These are phyloP conservation scores for Eupithecia subfuscata DNA, from an alignment of 2,888 invertebrate genomes.

Conservation along the genomic window DNA sequence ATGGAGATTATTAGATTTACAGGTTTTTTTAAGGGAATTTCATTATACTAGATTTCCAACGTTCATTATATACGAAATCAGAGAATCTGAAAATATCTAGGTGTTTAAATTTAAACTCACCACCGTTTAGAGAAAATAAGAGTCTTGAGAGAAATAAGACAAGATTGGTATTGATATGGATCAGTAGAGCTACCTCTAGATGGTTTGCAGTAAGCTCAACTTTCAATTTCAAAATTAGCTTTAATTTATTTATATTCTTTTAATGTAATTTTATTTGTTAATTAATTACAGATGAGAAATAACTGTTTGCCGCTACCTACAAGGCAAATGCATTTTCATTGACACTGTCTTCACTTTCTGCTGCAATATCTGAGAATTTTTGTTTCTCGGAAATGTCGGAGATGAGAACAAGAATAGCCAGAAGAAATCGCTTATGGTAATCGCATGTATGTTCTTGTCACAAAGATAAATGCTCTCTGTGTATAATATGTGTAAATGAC, in stretches of 20 bases:
- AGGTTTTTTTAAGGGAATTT: background rate
- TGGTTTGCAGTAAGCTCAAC: no score
- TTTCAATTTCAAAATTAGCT: no score
- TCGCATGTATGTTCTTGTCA: background rate
- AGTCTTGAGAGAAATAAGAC: background rate
- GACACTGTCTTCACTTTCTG: background rate
- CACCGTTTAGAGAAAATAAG: background rate
- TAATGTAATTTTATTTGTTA: no score
- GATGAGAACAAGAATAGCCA: background rate
- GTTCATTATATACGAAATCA: background rate
- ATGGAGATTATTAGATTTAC: slow-evolving; percentile 5
- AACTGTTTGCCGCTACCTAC: background rate
- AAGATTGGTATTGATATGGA: background rate
- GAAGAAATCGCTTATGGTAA: background rate
- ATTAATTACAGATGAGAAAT: background rate
- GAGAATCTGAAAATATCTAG: background rate
- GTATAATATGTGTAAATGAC: background rate
- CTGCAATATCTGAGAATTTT: background rate
- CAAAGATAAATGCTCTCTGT: background rate
- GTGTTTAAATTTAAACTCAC: background rate
- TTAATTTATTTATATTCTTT: no score
- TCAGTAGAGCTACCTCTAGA: no score
- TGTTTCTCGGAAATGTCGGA: background rate
- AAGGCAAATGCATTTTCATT: background rate
- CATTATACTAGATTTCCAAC: background rate